phyloP scores from a whole-genome alignment of 2,113 vertebrate species.

The Daubentonia madagascariensis region DNA sequence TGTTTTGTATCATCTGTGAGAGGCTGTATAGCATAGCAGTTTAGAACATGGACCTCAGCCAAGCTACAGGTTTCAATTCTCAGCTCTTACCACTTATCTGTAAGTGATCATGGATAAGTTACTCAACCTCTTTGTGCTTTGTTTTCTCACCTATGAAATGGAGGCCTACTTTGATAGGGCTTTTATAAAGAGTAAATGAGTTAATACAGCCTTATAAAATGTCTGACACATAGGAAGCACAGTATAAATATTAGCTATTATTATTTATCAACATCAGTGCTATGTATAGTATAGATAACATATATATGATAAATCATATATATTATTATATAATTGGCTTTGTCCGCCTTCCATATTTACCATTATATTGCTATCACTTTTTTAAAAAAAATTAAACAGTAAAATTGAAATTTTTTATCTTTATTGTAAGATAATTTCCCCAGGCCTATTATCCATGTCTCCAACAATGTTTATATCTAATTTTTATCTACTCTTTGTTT shows the following conservation, averaged over 20 bases:
- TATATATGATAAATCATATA: not conserved
- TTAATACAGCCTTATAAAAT: not conserved
- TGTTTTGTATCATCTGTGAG: not conserved
- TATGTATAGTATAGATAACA: not conserved
- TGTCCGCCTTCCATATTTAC: not conserved
- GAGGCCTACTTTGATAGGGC: not conserved
- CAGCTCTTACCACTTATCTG: not conserved
- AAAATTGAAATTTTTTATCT: not conserved
- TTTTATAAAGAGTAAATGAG: not conserved
- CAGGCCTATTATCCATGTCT: not conserved
- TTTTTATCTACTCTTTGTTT: not conserved
- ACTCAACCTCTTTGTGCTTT: not conserved
- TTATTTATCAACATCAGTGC: not conserved
- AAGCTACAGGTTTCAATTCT: not conserved
- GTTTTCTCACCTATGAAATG: not conserved
- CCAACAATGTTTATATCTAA: not conserved
- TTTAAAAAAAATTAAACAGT: not conserved
- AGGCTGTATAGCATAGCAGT: not conserved
- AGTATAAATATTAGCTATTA: not conserved
- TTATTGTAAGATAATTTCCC: not conserved
- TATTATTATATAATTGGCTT: not conserved
- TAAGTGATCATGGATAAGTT: not conserved
- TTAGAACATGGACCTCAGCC: not conserved
- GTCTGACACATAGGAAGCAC: not conserved
- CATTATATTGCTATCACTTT: too few relatives aligned